These are phyloP conservation scores for Stigmatopora argus DNA, from an alignment of 2,113 vertebrate species.

Conservation along the genomic window DNA sequence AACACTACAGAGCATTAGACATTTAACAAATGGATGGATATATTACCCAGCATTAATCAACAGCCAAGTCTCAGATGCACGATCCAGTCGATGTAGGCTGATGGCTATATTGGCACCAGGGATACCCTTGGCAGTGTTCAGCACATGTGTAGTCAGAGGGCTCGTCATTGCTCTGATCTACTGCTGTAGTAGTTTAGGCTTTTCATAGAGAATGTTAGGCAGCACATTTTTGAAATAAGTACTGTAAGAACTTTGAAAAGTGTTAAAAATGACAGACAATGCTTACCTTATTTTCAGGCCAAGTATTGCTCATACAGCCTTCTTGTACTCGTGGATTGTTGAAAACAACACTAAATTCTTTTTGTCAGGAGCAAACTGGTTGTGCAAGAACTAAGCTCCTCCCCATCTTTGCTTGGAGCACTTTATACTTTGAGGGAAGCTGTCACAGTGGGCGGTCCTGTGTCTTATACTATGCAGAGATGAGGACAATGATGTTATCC, in stretches of 20 bases:
- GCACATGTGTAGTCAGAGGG: slow-evolving; percentile 71
- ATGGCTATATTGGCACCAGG: slow-evolving; percentile 66
- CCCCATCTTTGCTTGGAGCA: slow-evolving; percentile 17
- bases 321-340: slow-evolving; percentile 28
- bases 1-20: background rate
- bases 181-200: background rate
- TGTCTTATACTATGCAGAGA: background rate
- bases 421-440: slow-evolving; percentile 36
- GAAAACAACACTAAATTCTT: slow-evolving; percentile 21
- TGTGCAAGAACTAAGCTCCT: slow-evolving; percentile 29
- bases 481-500: background rate
- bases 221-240: background rate
- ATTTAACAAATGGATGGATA: background rate
- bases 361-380: slow-evolving; percentile 43
- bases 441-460: slow-evolving; percentile 2
- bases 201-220: background rate
- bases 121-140: slow-evolving; percentile 64
- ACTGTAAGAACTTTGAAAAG: background rate
- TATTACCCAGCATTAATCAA: slow-evolving; percentile 64
- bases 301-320: slow-evolving; percentile 56
- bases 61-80: slow-evolving; percentile 51
- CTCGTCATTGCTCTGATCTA: slow-evolving; percentile 61
- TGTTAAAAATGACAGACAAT: background rate
- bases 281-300: slow-evolving; percentile 56
- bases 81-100: slow-evolving; percentile 55